Conservation (phyloP, 2,888 invertebrate species). For the Apodemia hepburni region DNA sequence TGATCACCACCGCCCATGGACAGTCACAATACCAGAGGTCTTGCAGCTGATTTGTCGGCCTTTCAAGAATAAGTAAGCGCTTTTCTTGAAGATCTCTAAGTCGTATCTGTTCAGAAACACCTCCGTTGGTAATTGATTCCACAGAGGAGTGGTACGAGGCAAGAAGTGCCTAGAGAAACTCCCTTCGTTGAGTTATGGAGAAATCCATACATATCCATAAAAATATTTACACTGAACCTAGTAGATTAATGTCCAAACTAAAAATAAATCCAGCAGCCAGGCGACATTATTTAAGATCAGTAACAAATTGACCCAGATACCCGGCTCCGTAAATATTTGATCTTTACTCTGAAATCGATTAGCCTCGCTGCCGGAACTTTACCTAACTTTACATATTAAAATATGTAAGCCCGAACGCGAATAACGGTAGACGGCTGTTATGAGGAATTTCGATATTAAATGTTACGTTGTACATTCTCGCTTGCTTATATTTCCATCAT, state of each 20-base stretch:
- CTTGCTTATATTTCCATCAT: background rate
- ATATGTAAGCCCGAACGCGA: slow-evolving; percentile 14
- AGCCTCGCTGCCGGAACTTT: slow-evolving; percentile 18
- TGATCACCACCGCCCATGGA: too few relatives aligned
- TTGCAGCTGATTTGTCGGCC: too few relatives aligned
- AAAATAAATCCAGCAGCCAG: slow-evolving; percentile 27
- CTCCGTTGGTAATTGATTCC: too few relatives aligned
- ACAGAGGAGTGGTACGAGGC: too few relatives aligned
- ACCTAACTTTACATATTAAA: slow-evolving; percentile 19
- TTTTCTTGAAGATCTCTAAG: too few relatives aligned
- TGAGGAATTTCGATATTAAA: slow-evolving; percentile 4
- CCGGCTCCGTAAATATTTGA: slow-evolving; percentile 43
- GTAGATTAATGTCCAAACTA: slow-evolving; percentile 23
- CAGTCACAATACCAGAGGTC: too few relatives aligned
- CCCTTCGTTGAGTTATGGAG: too few relatives aligned
- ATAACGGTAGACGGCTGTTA: slow-evolving; percentile 15
- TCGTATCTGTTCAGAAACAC: too few relatives aligned
- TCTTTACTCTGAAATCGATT: slow-evolving; percentile 30
- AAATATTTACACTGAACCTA: too few relatives aligned
- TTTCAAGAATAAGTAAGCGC: too few relatives aligned
- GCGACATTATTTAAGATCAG: slow-evolving; percentile 36
- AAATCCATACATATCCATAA: too few relatives aligned
- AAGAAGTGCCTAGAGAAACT: too few relatives aligned
- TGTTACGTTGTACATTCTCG: background rate
- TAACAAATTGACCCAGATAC: slow-evolving; percentile 46